These are phyloP conservation scores for Synergus japonicus DNA, from an alignment of 2,888 invertebrate species.

Conservation along the genomic window DNA sequence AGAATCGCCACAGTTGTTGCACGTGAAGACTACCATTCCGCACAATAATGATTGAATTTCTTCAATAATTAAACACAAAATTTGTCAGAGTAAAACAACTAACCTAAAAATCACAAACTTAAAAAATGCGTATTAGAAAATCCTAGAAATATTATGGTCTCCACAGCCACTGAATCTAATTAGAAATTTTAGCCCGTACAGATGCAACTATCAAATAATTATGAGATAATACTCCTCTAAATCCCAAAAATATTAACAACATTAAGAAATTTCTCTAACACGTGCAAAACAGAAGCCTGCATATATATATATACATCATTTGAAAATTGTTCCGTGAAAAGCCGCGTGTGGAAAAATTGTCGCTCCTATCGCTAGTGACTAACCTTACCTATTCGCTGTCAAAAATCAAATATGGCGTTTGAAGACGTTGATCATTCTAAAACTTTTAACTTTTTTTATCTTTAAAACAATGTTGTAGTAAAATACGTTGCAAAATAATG, in stretches of 20 bases:
- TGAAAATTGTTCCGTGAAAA: background rate
- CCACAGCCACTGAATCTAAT: background rate
- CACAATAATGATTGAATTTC: conserved; percentile 23
- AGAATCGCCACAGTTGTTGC: conserved; percentile 93
- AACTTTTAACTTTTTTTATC: background rate
- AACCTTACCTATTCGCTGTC: conserved; percentile 21
- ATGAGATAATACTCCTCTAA: background rate
- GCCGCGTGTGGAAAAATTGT: conserved; percentile 1
- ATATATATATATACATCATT: too few species aligned
- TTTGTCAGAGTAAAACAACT: background rate
- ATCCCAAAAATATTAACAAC: background rate
- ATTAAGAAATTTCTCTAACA: background rate
- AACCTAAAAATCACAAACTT: background rate
- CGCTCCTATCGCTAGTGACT: conserved; percentile 1
- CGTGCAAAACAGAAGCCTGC: background rate
- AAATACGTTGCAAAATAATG: background rate
- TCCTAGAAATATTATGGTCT: background rate
- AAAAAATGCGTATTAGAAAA: background rate
- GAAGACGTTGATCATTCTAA: conserved; percentile 15
- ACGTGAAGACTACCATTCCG: conserved; percentile 95
- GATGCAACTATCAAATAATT: background rate
- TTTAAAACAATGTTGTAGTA: background rate
- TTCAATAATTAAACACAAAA: background rate
- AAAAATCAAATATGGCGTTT: conserved; percentile 18
- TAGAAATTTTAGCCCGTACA: background rate